Conservation (phyloP, 1,140 invertebrate genomes). For the Drosophila takahashii region DNA sequence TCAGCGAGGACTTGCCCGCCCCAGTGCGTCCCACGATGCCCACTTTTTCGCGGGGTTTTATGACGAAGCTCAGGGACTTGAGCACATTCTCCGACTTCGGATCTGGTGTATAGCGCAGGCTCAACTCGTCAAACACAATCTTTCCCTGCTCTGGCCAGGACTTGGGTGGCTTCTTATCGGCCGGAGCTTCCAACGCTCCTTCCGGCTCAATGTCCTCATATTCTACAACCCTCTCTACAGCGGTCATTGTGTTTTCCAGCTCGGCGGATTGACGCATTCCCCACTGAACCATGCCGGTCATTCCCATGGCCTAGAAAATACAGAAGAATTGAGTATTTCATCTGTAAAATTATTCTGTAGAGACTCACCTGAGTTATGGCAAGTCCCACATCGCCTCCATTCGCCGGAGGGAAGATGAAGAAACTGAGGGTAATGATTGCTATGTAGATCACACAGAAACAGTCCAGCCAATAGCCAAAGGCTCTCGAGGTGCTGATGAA, state of each 20-base stretch:
- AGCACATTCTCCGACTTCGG: constrained; percentile 88
- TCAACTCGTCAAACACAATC: constrained; percentile 89
- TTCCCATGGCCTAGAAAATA: constrained; percentile 87
- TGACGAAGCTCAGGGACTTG: constrained; percentile 87
- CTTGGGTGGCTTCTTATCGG: constrained; percentile 88
- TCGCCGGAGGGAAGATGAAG: constrained; percentile 87
- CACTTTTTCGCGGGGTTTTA: constrained; percentile 88
- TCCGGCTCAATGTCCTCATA: constrained; percentile 90
- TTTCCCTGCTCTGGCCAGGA: constrained; percentile 90
- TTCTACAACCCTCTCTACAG: constrained; percentile 91
- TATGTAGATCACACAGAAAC: constrained; percentile 91
- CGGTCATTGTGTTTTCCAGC: constrained; percentile 93
- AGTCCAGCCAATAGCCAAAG: constrained; percentile 92
- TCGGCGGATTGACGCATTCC: constrained; percentile 93
- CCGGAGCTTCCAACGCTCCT: constrained; percentile 87
- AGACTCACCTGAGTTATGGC: constrained; percentile 89
- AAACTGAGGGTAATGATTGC: constrained; percentile 89
- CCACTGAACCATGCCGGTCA: constrained; percentile 94
- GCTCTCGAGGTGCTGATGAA: constrained; percentile 88
- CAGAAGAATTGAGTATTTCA: neutral
- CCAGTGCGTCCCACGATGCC: constrained; percentile 94
- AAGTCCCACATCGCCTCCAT: constrained; percentile 91
- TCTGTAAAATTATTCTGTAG: no score
- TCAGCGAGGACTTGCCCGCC: constrained; percentile 96
- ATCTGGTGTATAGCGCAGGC: constrained; percentile 88